phyloP scores from a whole-genome alignment of 2,113 vertebrate genomes.

The Indri indri region DNA sequence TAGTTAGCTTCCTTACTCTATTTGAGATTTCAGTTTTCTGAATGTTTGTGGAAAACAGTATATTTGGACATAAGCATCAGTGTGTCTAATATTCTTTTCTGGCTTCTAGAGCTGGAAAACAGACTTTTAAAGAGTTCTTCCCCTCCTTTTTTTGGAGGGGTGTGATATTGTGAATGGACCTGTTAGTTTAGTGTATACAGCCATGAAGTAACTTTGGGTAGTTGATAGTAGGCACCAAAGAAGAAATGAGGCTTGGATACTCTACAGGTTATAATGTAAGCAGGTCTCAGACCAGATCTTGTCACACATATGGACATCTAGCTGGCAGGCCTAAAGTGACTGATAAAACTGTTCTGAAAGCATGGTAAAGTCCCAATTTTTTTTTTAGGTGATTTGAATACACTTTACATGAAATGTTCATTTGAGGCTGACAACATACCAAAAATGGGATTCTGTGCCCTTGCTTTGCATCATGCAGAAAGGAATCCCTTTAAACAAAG shows the following conservation, averaged over 20 bases:
- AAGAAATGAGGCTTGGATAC: background rate
- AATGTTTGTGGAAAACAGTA: background rate
- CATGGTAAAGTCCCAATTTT: background rate
- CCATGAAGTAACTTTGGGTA: background rate
- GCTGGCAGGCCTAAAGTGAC: background rate
- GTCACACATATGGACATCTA: background rate
- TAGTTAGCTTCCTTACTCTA: background rate
- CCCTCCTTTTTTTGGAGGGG: background rate
- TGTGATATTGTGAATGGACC: background rate
- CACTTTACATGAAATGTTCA: background rate
- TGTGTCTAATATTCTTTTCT: background rate
- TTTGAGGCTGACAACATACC: background rate
- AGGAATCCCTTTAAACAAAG: background rate
- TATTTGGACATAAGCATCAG: background rate
- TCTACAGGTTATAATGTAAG: background rate
- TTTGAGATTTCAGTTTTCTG: slow-evolving; percentile 6
- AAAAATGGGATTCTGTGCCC: background rate
- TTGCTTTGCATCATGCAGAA: background rate
- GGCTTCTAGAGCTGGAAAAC: background rate
- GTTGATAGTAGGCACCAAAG: background rate
- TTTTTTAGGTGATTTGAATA: background rate
- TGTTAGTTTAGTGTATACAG: background rate
- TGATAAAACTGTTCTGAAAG: background rate
- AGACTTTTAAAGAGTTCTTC: background rate
- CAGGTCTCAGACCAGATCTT: background rate